Percentiles rank a stretch among this genome's conserved stretches.
These are phyloP conservation scores for Nezara viridula DNA, from an alignment of 2,888 invertebrate species.

Conservation along the genomic window DNA sequence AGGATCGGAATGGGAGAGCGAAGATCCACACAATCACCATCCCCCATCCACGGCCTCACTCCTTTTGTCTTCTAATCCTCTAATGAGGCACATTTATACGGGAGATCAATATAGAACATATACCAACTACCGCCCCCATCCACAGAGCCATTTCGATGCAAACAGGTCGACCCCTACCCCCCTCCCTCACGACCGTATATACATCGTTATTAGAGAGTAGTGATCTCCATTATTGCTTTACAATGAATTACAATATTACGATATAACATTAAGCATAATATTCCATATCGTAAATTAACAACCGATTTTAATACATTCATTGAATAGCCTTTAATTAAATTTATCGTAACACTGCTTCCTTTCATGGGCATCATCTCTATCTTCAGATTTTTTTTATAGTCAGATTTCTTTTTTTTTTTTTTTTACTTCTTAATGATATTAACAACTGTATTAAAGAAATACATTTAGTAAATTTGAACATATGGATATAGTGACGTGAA, in stretches of 20 bases:
- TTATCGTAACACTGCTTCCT: too few relatives aligned
- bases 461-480: too few relatives aligned
- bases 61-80: slow-evolving; percentile 22
- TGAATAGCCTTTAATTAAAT: neutral
- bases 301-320: neutral
- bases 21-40: neutral
- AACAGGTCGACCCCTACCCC: neutral
- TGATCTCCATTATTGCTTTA: slow-evolving; percentile 9
- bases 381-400: too few relatives aligned
- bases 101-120: slow-evolving; percentile 1
- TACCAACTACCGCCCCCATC: neutral
- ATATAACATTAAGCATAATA: neutral
- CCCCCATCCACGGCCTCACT: neutral
- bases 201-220: neutral
- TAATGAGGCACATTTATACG: slow-evolving; percentile 22
- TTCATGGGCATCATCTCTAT: too few relatives aligned
- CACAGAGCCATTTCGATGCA: neutral
- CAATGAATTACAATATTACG: neutral
- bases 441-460: too few relatives aligned
- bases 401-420: too few relatives aligned
- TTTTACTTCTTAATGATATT: too few relatives aligned
- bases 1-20: neutral
- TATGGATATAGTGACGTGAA: too few relatives aligned
- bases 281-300: neutral
- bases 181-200: neutral